These are phyloP conservation scores for Schizaphis graminum DNA, from an alignment of 2,888 invertebrate genomes.

Conservation along the genomic window DNA sequence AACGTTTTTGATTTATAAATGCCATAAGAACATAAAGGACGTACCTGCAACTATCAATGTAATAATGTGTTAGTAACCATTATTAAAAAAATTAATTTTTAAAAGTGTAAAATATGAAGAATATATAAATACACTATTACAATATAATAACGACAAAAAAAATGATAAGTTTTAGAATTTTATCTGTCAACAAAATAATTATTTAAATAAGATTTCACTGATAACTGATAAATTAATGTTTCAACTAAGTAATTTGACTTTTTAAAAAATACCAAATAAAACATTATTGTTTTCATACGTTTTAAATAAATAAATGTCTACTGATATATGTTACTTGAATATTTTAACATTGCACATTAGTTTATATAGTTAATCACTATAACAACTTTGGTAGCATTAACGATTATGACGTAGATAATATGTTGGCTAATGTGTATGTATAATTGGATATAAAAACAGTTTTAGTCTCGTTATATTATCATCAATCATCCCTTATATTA, in stretches of 20 bases:
- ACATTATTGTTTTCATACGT: background rate
- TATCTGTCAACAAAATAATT: background rate
- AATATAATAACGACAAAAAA: background rate
- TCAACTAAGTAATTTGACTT: background rate
- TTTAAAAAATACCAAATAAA: background rate
- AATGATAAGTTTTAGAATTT: background rate
- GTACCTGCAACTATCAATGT: background rate
- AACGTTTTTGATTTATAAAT: background rate
- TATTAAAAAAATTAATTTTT: background rate
- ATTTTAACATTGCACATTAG: background rate
- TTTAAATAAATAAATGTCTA: background rate
- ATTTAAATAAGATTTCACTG: background rate
- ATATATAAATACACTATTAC: background rate
- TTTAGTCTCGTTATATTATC: background rate
- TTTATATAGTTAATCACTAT: background rate
- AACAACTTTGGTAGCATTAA: background rate
- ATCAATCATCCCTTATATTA: slow-evolving; percentile 13
- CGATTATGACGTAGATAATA: background rate
- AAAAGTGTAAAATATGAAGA: background rate
- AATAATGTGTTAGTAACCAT: background rate
- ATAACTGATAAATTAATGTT: background rate
- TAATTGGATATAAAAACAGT: slow-evolving; percentile 9
- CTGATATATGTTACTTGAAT: background rate
- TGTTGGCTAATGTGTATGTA: background rate
- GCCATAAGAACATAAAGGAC: background rate